Percentiles rank a stretch among this genome's conserved stretches.
Evolutionary conservation across 2,888 invertebrate genomes (phyloP).

Genomic region (Athetis lepigone): DNA sequence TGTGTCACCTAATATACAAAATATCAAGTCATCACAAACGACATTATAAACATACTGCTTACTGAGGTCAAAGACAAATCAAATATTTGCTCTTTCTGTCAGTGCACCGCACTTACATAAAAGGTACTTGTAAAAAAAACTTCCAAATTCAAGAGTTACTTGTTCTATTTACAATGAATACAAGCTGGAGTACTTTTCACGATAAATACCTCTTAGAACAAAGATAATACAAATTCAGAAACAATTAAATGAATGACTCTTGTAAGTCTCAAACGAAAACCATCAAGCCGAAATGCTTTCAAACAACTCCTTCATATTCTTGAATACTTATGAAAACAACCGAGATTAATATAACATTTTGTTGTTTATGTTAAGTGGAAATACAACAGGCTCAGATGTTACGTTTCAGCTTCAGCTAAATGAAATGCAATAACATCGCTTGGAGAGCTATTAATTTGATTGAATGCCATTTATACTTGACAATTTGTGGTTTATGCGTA

Average conservation of each 20-base stretch:
- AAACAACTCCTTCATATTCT: constrained; percentile 46
- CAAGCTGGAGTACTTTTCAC: background rate
- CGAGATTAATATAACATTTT: constrained; percentile 43
- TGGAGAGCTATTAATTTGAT: constrained; percentile 74
- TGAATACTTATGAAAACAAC: constrained; percentile 55
- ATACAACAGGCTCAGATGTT: constrained; percentile 73
- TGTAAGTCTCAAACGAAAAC: constrained; percentile 42
- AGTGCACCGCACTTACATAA: no score
- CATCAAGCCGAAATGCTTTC: constrained; percentile 48
- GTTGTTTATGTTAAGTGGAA: constrained; percentile 54
- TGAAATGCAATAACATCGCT: constrained; percentile 74
- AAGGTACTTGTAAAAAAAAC: no score
- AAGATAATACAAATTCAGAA: constrained; percentile 25
- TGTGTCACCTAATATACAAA: no score
- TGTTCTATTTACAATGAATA: constrained; percentile 19
- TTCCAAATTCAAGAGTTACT: background rate
- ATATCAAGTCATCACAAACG: no score
- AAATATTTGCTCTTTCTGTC: no score
- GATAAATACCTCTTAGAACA: constrained; percentile 17
- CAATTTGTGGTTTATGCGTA: constrained; percentile 54
- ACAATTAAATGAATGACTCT: constrained; percentile 47
- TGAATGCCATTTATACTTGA: constrained; percentile 69
- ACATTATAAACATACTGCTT: no score
- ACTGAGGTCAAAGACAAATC: no score
- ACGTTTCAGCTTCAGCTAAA: constrained; percentile 71